A percentile compares a stretch with the other conserved stretches of the same genome.
Evolutionary conservation across 2,888 invertebrate genomes (phyloP).

Genomic region (Glyphotaelius pellucidus): DNA sequence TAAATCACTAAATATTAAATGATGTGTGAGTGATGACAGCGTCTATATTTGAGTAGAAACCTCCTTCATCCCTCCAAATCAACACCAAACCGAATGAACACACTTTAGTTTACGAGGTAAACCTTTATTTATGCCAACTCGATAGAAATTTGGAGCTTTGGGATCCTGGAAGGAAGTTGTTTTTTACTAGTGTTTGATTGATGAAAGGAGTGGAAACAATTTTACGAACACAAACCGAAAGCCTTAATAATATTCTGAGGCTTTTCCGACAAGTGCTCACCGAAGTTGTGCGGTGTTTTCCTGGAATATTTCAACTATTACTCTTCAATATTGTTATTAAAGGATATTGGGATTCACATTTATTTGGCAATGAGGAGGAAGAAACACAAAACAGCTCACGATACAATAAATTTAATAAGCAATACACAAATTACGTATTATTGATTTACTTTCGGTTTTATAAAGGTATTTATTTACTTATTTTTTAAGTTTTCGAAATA

Average conservation of each 20-base stretch:
- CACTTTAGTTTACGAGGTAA: not conserved
- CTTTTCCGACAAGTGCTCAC: not conserved
- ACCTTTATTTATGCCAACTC: conserved; percentile 2
- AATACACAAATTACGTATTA: not conserved
- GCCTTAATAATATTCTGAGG: not conserved
- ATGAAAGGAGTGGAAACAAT: not conserved
- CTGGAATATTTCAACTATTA: not conserved
- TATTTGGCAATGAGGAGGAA: not conserved
- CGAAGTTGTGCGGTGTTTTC: not conserved
- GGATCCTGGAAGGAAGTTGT: not conserved
- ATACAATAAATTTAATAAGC: not conserved
- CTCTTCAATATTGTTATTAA: conserved; percentile 2
- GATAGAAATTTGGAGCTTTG: not conserved
- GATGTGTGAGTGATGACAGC: not conserved
- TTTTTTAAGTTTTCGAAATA: too few relatives aligned
- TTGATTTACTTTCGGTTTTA: not conserved
- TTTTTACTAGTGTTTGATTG: not conserved
- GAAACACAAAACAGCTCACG: not conserved
- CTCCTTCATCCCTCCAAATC: not conserved
- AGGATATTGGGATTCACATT: not conserved
- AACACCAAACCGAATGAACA: not conserved
- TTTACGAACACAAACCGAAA: not conserved
- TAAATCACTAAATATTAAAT: not conserved
- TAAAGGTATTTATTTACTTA: too few relatives aligned
- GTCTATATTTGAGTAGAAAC: not conserved